Evolutionary conservation across 2,797 vertebrate species (phyloP), one percentile per base, ranked within the genome.

Genomic region (Protonibea diacanthus): DNA sequence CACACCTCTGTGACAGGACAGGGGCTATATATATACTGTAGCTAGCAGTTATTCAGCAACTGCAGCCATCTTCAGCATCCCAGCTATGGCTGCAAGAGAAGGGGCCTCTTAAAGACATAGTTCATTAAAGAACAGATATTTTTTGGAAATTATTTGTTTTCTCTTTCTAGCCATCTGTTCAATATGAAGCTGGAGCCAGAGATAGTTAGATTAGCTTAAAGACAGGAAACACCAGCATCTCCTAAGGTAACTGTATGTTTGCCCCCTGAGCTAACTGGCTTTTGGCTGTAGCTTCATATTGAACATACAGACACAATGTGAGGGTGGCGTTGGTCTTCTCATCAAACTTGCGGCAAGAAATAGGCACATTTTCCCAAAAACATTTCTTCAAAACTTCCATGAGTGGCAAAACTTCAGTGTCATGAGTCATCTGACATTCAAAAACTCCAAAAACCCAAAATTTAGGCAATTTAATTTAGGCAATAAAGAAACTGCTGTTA

Each of bases 1-100:
- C 86, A 86, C 86, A 86, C 88, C 76, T 91, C 83, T 75, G 62
- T 87, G 81, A 89, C 85, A 90, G 77, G 74, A 78, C 66, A 5
- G 11, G 40, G 74, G 69, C 80, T 89, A 84, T 89, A 90, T 91
- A 82, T 63, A 69, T 62, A 86, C 66, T 74, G 42, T 56, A 56
- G 63, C 57, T 69, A 78, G 74, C 82, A 67, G 71, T 81, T 81
- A 84, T 84, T 80, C 72, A 70, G 71, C 60, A 52, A 74, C 69
- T 78, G 70, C 74, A 84, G 71, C 72, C 78, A 66, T 77, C 68
- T 80, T 59, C 52, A 67, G 72, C 66, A 77, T 85, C 73, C 59
- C 21, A 61, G 56, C 71, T 49, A 66, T 27, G 10, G 23, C 29
- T 62, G 61, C 71, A 82, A 78, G 45, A 65, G 63, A 75, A 68